A percentile compares a stretch with the other conserved stretches of the same genome.
These are phyloP conservation scores for Anthrax anthrax DNA, from an alignment of 2,888 invertebrate species.

Conservation along the genomic window DNA sequence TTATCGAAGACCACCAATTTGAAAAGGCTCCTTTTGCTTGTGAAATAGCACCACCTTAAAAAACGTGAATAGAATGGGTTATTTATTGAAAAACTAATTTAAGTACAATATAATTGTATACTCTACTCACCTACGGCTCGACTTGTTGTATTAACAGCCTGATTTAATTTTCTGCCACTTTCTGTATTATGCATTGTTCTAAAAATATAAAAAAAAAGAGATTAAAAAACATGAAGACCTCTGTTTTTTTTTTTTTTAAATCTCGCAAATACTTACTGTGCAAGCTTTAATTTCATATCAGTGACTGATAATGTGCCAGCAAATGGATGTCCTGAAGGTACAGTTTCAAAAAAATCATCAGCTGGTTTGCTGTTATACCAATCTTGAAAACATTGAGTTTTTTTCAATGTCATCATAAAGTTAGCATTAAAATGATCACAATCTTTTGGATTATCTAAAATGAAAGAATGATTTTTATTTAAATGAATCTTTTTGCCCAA, in stretches of 20 bases:
- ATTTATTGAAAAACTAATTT: no score
- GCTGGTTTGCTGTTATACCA: slow-evolving; percentile 58
- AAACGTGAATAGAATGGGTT: no score
- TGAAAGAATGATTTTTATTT: no score
- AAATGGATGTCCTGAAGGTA: slow-evolving; percentile 81
- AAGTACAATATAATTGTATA: not conserved
- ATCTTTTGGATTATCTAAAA: slow-evolving; percentile 62
- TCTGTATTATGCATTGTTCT: slow-evolving; percentile 93
- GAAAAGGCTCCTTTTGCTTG: slow-evolving; percentile 77
- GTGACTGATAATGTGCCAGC: slow-evolving; percentile 87
- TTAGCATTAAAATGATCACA: slow-evolving; percentile 75
- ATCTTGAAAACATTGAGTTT: slow-evolving; percentile 74
- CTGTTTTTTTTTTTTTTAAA: not conserved
- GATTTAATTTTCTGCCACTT: slow-evolving; percentile 82
- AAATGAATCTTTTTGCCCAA: not conserved
- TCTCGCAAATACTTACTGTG: slow-evolving; percentile 53
- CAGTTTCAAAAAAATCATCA: slow-evolving; percentile 49
- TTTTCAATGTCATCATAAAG: slow-evolving; percentile 73
- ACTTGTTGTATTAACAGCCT: slow-evolving; percentile 82
- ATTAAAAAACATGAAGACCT: not conserved
- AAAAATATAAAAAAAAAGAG: slow-evolving; percentile 17
- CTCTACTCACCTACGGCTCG: slow-evolving; percentile 55
- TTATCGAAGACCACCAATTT: slow-evolving; percentile 70
- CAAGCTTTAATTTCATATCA: slow-evolving; percentile 80
- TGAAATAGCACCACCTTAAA: slow-evolving; percentile 65